These are phyloP conservation scores for Peromyscus eremicus DNA, from an alignment of 2,797 vertebrate genomes.

Conservation along the genomic window DNA sequence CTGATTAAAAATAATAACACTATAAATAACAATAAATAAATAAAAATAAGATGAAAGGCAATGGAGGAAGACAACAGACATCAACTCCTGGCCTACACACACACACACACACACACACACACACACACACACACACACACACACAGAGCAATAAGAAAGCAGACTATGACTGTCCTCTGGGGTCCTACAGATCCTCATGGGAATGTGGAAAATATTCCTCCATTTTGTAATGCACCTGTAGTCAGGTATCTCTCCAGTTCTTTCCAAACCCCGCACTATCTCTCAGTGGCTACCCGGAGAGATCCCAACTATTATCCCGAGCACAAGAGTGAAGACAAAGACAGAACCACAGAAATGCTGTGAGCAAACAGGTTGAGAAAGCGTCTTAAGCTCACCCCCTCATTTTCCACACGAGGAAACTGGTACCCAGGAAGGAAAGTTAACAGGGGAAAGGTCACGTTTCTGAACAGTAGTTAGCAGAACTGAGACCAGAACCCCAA, in stretches of 20 bases:
- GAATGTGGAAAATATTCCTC: neutral
- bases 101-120: neutral
- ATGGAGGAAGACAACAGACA: neutral
- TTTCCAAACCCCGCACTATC: neutral
- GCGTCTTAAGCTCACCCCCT: conserved; percentile 64
- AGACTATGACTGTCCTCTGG: neutral
- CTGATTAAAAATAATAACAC: neutral
- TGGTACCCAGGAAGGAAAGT: conserved; percentile 61
- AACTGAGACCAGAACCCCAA: conserved; percentile 69
- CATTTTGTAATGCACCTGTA: neutral
- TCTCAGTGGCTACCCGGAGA: neutral
- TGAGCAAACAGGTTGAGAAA: conserved; percentile 25
- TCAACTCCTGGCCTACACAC: too few relatives aligned
- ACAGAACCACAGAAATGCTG: conserved; percentile 51
- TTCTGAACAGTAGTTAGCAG: conserved; percentile 45
- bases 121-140: neutral
- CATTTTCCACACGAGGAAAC: conserved; percentile 73
- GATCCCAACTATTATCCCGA: neutral
- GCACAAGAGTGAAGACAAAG: neutral
- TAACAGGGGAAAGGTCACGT: conserved; percentile 69
- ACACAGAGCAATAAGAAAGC: neutral
- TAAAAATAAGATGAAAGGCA: neutral
- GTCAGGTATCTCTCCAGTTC: neutral
- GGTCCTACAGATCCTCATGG: neutral
- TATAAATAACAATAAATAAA: neutral